Conservation (phyloP, 2,113 vertebrate species). For the Anhinga anhinga region DNA sequence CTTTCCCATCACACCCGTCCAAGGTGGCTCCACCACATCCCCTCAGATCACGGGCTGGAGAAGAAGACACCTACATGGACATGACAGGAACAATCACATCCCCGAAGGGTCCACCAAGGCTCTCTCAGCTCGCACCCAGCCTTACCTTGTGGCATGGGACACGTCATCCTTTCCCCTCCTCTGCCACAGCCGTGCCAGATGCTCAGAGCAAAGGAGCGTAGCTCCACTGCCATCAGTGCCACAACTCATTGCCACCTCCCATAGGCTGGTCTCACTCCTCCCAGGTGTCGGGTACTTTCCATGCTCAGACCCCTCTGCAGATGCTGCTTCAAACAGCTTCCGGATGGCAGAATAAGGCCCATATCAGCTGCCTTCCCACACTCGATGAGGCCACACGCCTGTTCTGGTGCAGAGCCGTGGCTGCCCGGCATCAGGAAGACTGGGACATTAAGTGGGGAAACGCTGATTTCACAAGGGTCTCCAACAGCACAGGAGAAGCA, state of each 20-base stretch:
- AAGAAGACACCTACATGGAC: not conserved
- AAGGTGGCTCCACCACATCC: not conserved
- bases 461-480: not conserved
- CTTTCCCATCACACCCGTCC: not conserved
- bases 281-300: not conserved
- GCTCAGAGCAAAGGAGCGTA: not conserved
- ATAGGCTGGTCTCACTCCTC: not conserved
- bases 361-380: not conserved
- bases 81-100: not conserved
- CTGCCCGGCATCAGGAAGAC: not conserved
- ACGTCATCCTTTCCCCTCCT: not conserved
- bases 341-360: not conserved
- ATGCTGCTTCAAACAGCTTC: not conserved
- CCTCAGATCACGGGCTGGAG: not conserved
- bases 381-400: not conserved
- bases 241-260: not conserved
- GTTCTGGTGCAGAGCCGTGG: not conserved
- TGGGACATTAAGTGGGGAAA: not conserved
- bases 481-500: not conserved
- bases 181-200: not conserved
- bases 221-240: not conserved
- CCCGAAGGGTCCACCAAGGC: accelerated
- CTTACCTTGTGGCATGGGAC: not conserved
- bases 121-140: not conserved
- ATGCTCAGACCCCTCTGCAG: not conserved